A percentile compares a stretch with the other conserved stretches of the same genome.
Conservation (phyloP, 64 coral and sea anemone species). For the Astreopora myriophthalma region DNA sequence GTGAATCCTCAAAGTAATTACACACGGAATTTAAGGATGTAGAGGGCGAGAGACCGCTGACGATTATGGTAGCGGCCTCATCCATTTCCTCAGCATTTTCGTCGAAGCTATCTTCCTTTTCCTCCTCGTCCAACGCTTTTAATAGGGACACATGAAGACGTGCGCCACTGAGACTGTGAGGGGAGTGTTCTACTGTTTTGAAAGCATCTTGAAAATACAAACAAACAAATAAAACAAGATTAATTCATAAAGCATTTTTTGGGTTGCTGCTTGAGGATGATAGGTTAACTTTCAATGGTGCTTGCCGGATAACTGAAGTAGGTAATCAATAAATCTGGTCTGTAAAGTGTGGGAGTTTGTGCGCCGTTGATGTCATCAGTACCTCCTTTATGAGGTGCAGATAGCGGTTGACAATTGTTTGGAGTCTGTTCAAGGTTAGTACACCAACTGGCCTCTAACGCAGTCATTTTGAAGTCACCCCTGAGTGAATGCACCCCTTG, state of each 20-base stretch:
- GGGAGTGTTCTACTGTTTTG: not conserved
- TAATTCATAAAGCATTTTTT: not conserved
- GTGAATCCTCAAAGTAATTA: slow-evolving; percentile 66
- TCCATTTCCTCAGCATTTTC: not conserved
- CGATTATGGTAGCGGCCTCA: not conserved
- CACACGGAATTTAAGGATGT: slow-evolving; percentile 46
- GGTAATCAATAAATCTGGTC: too few relatives aligned
- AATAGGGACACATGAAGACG: not conserved
- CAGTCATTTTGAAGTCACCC: too few relatives aligned
- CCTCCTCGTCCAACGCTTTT: not conserved
- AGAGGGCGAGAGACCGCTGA: slow-evolving; percentile 13
- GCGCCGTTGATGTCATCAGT: too few relatives aligned
- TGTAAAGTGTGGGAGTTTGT: too few relatives aligned
- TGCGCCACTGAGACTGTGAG: not conserved
- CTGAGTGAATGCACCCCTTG: too few relatives aligned
- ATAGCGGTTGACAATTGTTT: too few relatives aligned
- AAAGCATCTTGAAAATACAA: slow-evolving; percentile 10
- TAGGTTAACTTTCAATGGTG: too few relatives aligned
- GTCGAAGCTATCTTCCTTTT: not conserved
- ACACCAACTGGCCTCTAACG: too few relatives aligned
- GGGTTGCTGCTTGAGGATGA: too few relatives aligned
- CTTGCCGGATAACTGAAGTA: too few relatives aligned
- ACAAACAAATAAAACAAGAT: not conserved
- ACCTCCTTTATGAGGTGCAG: too few relatives aligned
- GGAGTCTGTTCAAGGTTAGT: too few relatives aligned